Evolutionary conservation across 2,888 invertebrate genomes (phyloP), one percentile per base, ranked within the genome.

Genomic region (Piscicola geometra): DNA sequence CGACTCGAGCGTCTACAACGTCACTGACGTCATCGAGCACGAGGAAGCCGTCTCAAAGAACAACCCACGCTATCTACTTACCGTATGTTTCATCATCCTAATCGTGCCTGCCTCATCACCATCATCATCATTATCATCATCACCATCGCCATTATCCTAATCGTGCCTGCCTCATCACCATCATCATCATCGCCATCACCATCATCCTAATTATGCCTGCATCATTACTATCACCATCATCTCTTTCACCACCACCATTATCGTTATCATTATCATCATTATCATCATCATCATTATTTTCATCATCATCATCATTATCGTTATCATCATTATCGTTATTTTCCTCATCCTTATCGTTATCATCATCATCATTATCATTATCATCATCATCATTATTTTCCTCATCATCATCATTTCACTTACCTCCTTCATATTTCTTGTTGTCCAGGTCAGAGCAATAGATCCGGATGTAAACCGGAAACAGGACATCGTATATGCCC

Each of bases 391-490:
- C 68, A 5, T 68, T 2, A 68, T n/a, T n/a, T n/a, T n/a, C n/a
- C n/a, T n/a, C n/a, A n/a, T n/a, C n/a, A n/a, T n/a, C n/a, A n/a
- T n/a, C 33, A 28, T 5, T n/a, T n/a, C n/a, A n/a, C n/a, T n/a
- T n/a, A n/a, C n/a, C n/a, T n/a, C 30, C 3, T 18, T 32, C 33
- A 32, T 66, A 15, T 2, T 66, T 66, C 36, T 52, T 9, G 1
- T 41, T 1, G 33, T n/a, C n/a, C n/a, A 97, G 96, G 96, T 97
- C 80, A 92, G 92, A 77, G 97, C 96, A 64, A 93, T 93, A 18
- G 96, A 97, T 86, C 95, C 95, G 72, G 96, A 97, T 87, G 92
- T 93, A 85, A 94, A 95, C 85, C 90, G 96, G 80, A 92, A 92
- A 76, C 94, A 94, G 86, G 92, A 93, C 86, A 95, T 97, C 85